Percentiles rank a stretch among this genome's conserved stretches.
These are phyloP conservation scores for Hyperoplus immaculatus DNA, from an alignment of 2,797 vertebrate genomes.

Conservation along the genomic window DNA sequence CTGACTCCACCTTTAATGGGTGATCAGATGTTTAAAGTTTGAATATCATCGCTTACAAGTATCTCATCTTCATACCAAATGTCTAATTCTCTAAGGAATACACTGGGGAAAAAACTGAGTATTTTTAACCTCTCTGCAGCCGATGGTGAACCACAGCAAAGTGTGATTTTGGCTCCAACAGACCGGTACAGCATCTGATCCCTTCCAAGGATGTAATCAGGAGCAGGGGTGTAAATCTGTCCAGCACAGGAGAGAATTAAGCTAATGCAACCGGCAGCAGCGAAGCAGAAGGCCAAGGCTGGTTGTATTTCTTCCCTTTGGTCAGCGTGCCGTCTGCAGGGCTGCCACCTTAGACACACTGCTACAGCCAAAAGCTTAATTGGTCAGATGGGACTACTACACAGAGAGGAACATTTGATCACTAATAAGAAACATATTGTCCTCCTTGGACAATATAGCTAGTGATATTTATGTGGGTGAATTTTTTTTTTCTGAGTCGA, in stretches of 20 bases:
- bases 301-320: slow-evolving; percentile 48
- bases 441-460: background rate
- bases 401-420: slow-evolving; percentile 53
- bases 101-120: background rate
- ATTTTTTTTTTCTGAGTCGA: background rate
- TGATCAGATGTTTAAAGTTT: slow-evolving; percentile 2
- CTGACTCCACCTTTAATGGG: background rate
- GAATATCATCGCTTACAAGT: slow-evolving; percentile 21
- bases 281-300: slow-evolving; percentile 32
- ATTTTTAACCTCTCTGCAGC: slow-evolving; percentile 28
- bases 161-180: slow-evolving; percentile 32
- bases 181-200: slow-evolving; percentile 41
- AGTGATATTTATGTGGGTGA: slow-evolving; percentile 21
- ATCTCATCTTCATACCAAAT: slow-evolving; percentile 8
- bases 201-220: slow-evolving; percentile 58
- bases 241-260: slow-evolving; percentile 54
- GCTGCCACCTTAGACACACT: slow-evolving; percentile 48
- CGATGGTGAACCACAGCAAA: slow-evolving; percentile 4
- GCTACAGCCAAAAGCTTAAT: slow-evolving; percentile 57
- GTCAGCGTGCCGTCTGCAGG: slow-evolving; percentile 34
- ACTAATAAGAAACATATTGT: slow-evolving; percentile 29
- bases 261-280: slow-evolving; percentile 48
- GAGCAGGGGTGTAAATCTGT: slow-evolving; percentile 62
- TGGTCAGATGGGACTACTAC: slow-evolving; percentile 56
- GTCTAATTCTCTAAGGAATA: slow-evolving; percentile 9